phyloP scores from a whole-genome alignment of 2,888 invertebrate species.

The Sinopyrophorus schimmeli region DNA sequence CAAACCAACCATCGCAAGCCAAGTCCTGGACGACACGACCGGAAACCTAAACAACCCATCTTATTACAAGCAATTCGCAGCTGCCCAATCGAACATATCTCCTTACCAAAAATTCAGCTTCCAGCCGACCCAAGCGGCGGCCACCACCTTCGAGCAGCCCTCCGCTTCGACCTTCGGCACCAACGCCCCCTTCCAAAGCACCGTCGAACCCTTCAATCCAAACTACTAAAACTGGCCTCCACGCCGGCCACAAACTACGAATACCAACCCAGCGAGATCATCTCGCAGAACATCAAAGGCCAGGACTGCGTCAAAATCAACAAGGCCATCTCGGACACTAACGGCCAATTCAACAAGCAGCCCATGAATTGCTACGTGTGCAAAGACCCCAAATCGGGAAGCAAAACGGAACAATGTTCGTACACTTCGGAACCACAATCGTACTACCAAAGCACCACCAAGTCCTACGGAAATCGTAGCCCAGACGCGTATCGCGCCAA shows the following conservation, averaged over 20 bases:
- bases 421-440: constrained; percentile 58
- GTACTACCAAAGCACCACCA: constrained; percentile 50
- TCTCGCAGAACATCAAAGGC: constrained; percentile 18
- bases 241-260: constrained; percentile 27
- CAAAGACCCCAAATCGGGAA: constrained; percentile 59
- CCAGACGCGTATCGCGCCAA: constrained; percentile 50
- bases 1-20: constrained; percentile 8
- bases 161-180: constrained; percentile 41
- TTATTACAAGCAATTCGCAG: constrained; percentile 12
- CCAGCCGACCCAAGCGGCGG: constrained; percentile 48
- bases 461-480: constrained; percentile 52
- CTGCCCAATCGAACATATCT: constrained; percentile 2
- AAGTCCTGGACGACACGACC: constrained; percentile 1
- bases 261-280: constrained; percentile 34
- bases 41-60: constrained; percentile 3
- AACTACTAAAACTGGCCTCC: constrained; percentile 58
- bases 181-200: constrained; percentile 35
- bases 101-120: constrained; percentile 44
- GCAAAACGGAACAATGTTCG: constrained; percentile 62
- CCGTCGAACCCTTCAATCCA: constrained; percentile 40
- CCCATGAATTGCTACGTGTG: constrained; percentile 61
- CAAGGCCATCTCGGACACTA: constrained; percentile 54
- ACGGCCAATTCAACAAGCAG: constrained; percentile 42
- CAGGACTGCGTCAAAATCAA: constrained; percentile 66
- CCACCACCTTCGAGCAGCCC: constrained; percentile 30